Base-by-base conservation (phyloP, 2,797 vertebrate species). In the Tarsius wallacei region DNA sequence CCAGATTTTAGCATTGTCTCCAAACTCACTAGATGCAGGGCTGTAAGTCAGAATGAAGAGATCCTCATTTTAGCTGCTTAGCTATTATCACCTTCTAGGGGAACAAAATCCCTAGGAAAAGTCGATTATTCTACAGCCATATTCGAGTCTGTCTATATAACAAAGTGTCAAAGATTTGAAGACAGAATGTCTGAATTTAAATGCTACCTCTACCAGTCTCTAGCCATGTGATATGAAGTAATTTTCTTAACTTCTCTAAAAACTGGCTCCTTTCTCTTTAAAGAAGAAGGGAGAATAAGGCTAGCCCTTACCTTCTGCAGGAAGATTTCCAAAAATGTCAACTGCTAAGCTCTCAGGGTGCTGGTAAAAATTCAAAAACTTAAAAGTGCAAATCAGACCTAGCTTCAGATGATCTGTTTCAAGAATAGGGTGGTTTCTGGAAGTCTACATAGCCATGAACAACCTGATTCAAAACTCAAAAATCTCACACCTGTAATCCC, bases 1-100 rank as follows among this genome's bases (percentile, higher is more conserved):
- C 36, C 68, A 63, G 78, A 68, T 73, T 74, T 96, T 93, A 64
- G 51, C 28, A 10, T n/a, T 61, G 4, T 89, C 17, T 81, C n/a
- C 7, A 74, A 16, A 47, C 53, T 77, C 68, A 17, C 49, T 26
- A 14, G 15, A 71, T 19, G 66, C n/a, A 59, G 12, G 13, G 3
- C 2, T 28, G 3, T n/a, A 2, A 61, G 8, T 26, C 26, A 36
- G 13, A 73, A 68, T 47, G 31, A 88, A 85, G 2, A 74, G 12
- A 28, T 3, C 19, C 2, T 66, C 6, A 21, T n/a, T 78, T 63
- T 51, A 55, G 51, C 47, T 14, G 21, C 19, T 16, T 42, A 26
- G n/a, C 13, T 33, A 3, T 17, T 7, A 31, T 24, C 24, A 74
- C 74, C 59, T 26, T 24, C 28, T 3, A 7, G 7, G 31, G 49